Percentiles rank a stretch among this genome's conserved stretches.
Evolutionary conservation across 2,113 vertebrate species (phyloP).

Genomic region (Tenebrosternarchus preto): DNA sequence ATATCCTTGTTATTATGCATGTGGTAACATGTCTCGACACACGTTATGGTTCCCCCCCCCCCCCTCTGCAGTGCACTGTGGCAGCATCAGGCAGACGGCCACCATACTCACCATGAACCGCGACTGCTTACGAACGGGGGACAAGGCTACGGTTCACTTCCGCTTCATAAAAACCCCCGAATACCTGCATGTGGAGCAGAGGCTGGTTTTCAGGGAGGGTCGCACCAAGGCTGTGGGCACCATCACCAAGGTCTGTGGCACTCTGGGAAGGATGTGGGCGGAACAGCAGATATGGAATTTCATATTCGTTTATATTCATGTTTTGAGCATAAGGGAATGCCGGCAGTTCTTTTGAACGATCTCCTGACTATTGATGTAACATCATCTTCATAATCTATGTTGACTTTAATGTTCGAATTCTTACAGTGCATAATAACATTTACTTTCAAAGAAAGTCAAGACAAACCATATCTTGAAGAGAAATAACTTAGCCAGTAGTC

Average conservation of each 20-base stretch:
- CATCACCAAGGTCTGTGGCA: constrained; percentile 88
- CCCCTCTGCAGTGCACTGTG: constrained; percentile 86
- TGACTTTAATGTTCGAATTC: neutral
- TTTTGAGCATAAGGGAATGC: too few relatives aligned
- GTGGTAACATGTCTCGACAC: neutral
- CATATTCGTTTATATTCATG: too few relatives aligned
- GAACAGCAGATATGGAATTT: too few relatives aligned
- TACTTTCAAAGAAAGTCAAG: too few relatives aligned
- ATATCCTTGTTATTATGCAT: too few relatives aligned
- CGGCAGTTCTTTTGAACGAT: too few relatives aligned
- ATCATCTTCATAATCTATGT: too few relatives aligned
- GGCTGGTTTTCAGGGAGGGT: constrained; percentile 96
- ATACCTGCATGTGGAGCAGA: constrained; percentile 94
- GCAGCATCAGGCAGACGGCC: constrained; percentile 96
- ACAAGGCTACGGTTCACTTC: constrained; percentile 96
- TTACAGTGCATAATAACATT: neutral
- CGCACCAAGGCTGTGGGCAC: constrained; percentile 98
- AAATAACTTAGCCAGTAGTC: neutral
- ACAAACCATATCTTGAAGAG: too few relatives aligned
- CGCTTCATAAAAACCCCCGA: constrained; percentile 99
- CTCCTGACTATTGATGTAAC: too few relatives aligned
- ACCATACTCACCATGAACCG: constrained; percentile 98
- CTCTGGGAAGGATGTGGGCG: neutral
- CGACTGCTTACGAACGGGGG: constrained; percentile 94
- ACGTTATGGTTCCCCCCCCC: neutral